These are phyloP conservation scores for Oryctes rhinoceros DNA, from an alignment of 1,140 invertebrate genomes.

Conservation along the genomic window DNA sequence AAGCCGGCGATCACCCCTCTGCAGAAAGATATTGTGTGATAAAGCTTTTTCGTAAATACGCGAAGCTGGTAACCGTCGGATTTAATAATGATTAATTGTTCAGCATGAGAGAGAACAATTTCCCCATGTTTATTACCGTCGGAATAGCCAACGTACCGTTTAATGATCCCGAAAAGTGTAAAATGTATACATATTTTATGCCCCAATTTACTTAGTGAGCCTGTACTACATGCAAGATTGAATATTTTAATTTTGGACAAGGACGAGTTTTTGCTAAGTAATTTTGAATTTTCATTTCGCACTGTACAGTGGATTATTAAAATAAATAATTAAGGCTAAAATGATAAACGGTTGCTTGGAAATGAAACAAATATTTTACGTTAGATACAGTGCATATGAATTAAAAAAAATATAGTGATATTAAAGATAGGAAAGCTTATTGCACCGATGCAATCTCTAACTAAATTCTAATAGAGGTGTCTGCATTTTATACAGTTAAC, in stretches of 20 bases:
- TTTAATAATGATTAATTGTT: slow-evolving; percentile 32
- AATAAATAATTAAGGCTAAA: no score
- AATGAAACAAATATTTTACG: no score
- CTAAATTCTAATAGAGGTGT: no score
- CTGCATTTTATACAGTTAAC: no score
- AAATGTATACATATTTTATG: slow-evolving; percentile 32
- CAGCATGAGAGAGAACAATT: slow-evolving; percentile 16
- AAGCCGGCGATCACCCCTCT: neutral
- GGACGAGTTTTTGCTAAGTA: neutral
- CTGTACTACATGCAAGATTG: neutral
- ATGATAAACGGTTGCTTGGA: no score
- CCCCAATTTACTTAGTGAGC: neutral
- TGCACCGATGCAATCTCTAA: no score
- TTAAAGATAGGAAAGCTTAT: no score
- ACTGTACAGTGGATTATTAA: no score
- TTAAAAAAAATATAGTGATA: no score
- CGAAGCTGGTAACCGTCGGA: neutral
- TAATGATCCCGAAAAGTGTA: slow-evolving; percentile 26
- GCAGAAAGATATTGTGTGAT: neutral
- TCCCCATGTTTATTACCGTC: slow-evolving; percentile 1
- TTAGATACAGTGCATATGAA: no score
- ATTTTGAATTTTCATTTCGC: no score
- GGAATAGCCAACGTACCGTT: neutral
- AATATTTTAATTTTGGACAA: neutral
- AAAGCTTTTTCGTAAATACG: neutral